Evolutionary conservation across 2,113 vertebrate genomes (phyloP).

Genomic region (Recurvirostra avosetta): DNA sequence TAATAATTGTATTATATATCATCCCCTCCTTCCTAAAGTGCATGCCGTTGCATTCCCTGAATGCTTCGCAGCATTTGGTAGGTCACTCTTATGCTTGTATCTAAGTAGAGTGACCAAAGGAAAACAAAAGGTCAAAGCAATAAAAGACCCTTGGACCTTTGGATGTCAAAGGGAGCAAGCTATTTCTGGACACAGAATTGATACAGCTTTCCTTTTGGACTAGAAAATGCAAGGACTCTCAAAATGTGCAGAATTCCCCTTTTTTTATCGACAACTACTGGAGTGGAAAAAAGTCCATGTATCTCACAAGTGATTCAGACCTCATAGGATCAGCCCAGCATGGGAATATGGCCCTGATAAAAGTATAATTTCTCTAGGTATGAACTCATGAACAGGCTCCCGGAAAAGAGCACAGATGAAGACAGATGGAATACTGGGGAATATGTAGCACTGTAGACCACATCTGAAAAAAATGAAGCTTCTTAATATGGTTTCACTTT

Average conservation of each 20-base stretch:
- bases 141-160: neutral
- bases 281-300: neutral
- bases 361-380: neutral
- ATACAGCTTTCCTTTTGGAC: neutral
- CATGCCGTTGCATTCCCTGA: neutral
- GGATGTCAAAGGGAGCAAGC: neutral
- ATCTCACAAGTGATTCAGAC: neutral
- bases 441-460: accelerated
- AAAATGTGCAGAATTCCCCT: neutral
- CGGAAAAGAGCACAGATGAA: neutral
- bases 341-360: neutral
- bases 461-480: neutral
- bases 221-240: neutral
- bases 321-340: neutral
- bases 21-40: neutral
- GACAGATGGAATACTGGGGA: neutral
- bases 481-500: neutral
- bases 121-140: neutral
- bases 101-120: neutral
- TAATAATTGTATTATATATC: neutral
- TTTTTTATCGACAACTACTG: accelerated
- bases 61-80: neutral
- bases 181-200: neutral
- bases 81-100: neutral
- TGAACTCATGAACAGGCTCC: accelerated